These are phyloP conservation scores for Ichneumoninae sp. DNA, from an alignment of 2,888 invertebrate species.

Conservation along the genomic window DNA sequence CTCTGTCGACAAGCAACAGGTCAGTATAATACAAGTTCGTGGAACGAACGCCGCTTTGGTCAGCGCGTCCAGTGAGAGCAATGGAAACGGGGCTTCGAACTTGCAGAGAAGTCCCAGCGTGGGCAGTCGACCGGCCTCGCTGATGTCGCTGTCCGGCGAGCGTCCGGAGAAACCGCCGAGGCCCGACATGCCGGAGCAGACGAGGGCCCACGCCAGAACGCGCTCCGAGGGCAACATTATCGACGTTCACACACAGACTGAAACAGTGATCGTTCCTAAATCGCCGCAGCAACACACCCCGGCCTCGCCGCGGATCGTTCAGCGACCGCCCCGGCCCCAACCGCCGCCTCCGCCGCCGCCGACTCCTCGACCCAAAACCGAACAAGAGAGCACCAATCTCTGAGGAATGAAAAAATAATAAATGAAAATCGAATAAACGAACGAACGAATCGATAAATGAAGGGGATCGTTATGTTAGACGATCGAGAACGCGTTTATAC, in stretches of 20 bases:
- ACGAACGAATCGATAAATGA: slow-evolving; percentile 17
- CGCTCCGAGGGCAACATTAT: slow-evolving; percentile 88
- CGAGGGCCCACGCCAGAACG: slow-evolving; percentile 81
- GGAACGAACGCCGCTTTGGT: slow-evolving; percentile 72
- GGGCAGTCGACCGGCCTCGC: slow-evolving; percentile 81
- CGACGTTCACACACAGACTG: slow-evolving; percentile 84
- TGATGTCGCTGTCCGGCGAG: slow-evolving; percentile 79
- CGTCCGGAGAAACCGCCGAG: slow-evolving; percentile 77
- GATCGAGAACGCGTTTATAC: slow-evolving; percentile 9
- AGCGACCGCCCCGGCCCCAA: slow-evolving; percentile 80
- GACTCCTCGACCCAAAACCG: slow-evolving; percentile 76
- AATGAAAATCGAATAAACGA: neutral
- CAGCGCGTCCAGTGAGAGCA: slow-evolving; percentile 74
- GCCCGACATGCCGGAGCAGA: slow-evolving; percentile 74
- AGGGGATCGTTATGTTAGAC: neutral
- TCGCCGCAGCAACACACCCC: slow-evolving; percentile 77
- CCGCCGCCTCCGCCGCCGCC: slow-evolving; percentile 83
- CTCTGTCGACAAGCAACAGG: slow-evolving; percentile 91
- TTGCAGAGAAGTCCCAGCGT: slow-evolving; percentile 84
- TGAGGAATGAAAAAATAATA: slow-evolving; percentile 64
- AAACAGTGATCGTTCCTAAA: slow-evolving; percentile 78
- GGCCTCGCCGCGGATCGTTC: slow-evolving; percentile 79
- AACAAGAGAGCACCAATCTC: slow-evolving; percentile 83
- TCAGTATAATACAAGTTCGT: slow-evolving; percentile 88
- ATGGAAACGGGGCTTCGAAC: slow-evolving; percentile 81